Percentiles rank a stretch among this genome's conserved stretches.
Evolutionary conservation across 2,888 invertebrate genomes (phyloP).

Genomic region (Apotomis turbidana): DNA sequence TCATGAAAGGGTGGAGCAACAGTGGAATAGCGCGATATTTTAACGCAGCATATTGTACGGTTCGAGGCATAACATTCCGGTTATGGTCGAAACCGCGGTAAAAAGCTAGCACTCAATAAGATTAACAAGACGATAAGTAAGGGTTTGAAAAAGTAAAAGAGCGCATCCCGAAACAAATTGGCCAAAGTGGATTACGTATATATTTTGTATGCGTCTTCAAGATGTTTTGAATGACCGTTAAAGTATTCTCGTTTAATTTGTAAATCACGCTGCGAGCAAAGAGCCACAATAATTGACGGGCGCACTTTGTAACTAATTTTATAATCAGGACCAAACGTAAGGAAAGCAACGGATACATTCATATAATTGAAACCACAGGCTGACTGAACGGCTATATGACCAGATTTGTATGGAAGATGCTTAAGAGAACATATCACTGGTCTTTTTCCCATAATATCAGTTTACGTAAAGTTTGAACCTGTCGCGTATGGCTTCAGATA

Average conservation of each 20-base stretch:
- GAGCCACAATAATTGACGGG: slow-evolving; percentile 35
- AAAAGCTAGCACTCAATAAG: not conserved
- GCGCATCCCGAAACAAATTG: not conserved
- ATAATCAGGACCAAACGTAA: slow-evolving; percentile 35
- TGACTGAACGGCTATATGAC: slow-evolving; percentile 7
- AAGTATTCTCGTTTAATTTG: slow-evolving; percentile 15
- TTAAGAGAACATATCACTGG: not conserved
- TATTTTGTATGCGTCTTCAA: not conserved
- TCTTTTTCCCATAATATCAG: no score
- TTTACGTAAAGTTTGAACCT: no score
- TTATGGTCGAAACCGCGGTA: no score
- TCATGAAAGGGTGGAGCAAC: no score
- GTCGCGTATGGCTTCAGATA: no score
- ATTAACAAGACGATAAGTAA: not conserved
- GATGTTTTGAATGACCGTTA: slow-evolving; percentile 3
- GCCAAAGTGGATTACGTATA: not conserved
- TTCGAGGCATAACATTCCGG: no score
- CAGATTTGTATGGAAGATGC: slow-evolving; percentile 23
- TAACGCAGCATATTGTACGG: not conserved
- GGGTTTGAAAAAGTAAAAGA: not conserved
- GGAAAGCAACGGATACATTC: slow-evolving; percentile 21
- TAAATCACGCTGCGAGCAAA: slow-evolving; percentile 23
- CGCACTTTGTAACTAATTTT: slow-evolving; percentile 33
- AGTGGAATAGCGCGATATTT: not conserved
- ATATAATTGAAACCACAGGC: slow-evolving; percentile 16